Percentiles rank a stretch among this genome's conserved stretches.
These are phyloP conservation scores for Drosophila mauritiana DNA, from an alignment of 1,140 invertebrate species.

Conservation along the genomic window DNA sequence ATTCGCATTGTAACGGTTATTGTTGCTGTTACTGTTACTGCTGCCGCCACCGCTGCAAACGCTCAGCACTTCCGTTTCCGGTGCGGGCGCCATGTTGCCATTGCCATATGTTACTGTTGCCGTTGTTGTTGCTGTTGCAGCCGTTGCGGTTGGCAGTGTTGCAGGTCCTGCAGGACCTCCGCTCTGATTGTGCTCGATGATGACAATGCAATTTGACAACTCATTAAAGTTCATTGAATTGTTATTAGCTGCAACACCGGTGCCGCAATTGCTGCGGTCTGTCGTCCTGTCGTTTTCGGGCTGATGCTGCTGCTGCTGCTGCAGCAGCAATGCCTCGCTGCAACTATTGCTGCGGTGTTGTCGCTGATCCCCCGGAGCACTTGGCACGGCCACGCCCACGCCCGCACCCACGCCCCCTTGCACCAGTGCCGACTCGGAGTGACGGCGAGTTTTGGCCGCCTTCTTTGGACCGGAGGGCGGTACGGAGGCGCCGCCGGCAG, in stretches of 20 bases:
- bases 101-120: conserved; percentile 35
- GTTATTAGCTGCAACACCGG: conserved; percentile 66
- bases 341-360: conserved; percentile 75
- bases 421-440: conserved; percentile 76
- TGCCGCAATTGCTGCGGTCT: conserved; percentile 60
- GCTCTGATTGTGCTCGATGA: conserved; percentile 76
- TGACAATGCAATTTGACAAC: conserved; percentile 84
- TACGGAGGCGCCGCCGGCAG: conserved; percentile 37
- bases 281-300: conserved; percentile 20
- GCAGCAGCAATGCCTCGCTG: conserved; percentile 49
- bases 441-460: conserved; percentile 63
- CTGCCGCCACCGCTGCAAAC: conserved; percentile 60
- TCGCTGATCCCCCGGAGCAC: conserved; percentile 37
- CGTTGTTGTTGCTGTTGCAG: conserved; percentile 10
- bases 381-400: neutral
- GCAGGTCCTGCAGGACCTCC: conserved; percentile 14
- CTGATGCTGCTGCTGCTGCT: conserved; percentile 53
- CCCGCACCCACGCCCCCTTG: conserved; percentile 2
- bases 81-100: conserved; percentile 36
- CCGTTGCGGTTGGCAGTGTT: conserved; percentile 2
- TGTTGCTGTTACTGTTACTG: conserved; percentile 41
- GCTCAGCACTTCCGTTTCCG: conserved; percentile 69
- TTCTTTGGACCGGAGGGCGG: conserved; percentile 29
- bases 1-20: conserved; percentile 40
- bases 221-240: conserved; percentile 85